Evolutionary conservation across 2,888 invertebrate species (phyloP).

Genomic region (Hydroisotoma schaefferi): DNA sequence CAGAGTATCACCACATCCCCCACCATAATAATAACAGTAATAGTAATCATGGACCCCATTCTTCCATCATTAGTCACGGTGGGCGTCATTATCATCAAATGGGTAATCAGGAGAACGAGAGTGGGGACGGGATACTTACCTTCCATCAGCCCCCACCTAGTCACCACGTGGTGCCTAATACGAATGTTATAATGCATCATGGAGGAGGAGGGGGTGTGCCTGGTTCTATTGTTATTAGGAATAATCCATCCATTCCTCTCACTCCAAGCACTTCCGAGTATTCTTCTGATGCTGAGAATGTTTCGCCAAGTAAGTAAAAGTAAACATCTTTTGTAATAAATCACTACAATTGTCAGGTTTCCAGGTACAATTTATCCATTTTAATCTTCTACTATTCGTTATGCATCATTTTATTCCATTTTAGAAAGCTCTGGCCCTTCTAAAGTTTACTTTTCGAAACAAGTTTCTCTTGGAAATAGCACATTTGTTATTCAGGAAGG

Average conservation of each 20-base stretch:
- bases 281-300: conserved; percentile 68
- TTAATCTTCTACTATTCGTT: too few species aligned
- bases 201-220: conserved; percentile 22
- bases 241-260: conserved; percentile 50
- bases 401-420: too few species aligned
- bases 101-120: too few species aligned
- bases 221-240: conserved; percentile 29
- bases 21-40: conserved; percentile 15
- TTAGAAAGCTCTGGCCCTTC: too few species aligned
- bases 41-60: too few species aligned
- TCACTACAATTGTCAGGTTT: too few species aligned
- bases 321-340: background rate
- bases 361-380: too few species aligned
- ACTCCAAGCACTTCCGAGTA: conserved; percentile 71
- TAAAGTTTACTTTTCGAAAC: too few species aligned
- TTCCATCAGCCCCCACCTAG: conserved; percentile 7
- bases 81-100: conserved; percentile 8
- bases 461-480: too few species aligned
- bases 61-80: too few species aligned
- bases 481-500: too few species aligned
- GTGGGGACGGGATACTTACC: background rate
- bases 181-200: conserved; percentile 40
- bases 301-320: conserved; percentile 54
- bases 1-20: conserved; percentile 28
- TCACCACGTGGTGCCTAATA: conserved; percentile 34